A percentile compares a stretch with the other conserved stretches of the same genome.
phyloP scores from a whole-genome alignment of 2,888 invertebrate genomes.

The Escarpia spicata region DNA sequence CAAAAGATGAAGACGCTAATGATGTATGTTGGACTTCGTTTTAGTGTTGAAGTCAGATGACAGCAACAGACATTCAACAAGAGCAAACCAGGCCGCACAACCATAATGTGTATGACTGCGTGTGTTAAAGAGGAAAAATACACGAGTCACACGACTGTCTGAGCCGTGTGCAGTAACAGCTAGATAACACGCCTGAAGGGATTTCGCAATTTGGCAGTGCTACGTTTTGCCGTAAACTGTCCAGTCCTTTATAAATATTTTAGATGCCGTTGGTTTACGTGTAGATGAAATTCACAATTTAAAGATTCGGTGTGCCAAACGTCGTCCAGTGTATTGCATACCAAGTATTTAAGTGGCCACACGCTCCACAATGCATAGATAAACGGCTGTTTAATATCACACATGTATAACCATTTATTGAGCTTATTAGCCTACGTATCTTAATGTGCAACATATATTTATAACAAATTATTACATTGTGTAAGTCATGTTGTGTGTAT shows the following conservation, averaged over 20 bases:
- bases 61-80: too few species aligned
- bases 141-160: background rate
- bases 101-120: too few species aligned
- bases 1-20: too few species aligned
- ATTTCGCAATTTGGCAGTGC: background rate
- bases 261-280: background rate
- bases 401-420: background rate
- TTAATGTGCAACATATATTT: conserved; percentile 6
- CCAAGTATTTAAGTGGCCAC: background rate
- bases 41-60: too few species aligned
- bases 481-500: background rate
- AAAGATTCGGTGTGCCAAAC: background rate
- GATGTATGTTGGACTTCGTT: too few species aligned
- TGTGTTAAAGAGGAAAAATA: background rate
- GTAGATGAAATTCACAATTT: background rate
- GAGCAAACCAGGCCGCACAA: too few species aligned
- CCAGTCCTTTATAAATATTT: background rate
- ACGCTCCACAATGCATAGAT: background rate
- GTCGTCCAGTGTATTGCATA: background rate
- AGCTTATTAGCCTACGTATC: background rate
- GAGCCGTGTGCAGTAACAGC: background rate
- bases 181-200: background rate
- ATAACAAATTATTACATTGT: background rate
- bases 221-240: background rate
- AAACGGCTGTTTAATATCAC: background rate